Percentiles rank a stretch among this genome's conserved stretches.
Evolutionary conservation across 92 coral and sea anemone species (phyloP).

Genomic region (Umimayanthus kanabou): DNA sequence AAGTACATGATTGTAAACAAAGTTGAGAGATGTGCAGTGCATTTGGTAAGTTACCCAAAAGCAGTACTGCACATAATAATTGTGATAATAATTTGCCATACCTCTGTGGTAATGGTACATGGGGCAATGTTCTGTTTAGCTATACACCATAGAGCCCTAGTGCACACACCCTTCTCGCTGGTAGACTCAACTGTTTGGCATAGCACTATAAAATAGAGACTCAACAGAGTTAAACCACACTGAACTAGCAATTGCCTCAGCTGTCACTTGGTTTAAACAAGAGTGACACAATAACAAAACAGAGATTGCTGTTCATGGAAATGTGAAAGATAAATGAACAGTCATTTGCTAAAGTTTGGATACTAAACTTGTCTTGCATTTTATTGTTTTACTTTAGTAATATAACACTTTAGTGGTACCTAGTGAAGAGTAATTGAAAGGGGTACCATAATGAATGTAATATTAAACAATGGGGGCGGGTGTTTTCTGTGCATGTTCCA

Average conservation of each 20-base stretch:
- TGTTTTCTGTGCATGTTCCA: background rate
- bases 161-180: constrained; percentile 84
- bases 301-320: background rate
- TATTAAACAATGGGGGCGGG: no score
- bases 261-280: background rate
- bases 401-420: background rate
- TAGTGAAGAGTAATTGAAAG: no score
- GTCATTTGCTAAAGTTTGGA: no score
- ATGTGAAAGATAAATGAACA: no score
- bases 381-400: background rate
- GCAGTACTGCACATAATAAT: background rate
- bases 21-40: no score
- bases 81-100: constrained; percentile 18
- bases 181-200: constrained; percentile 47
- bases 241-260: background rate
- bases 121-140: constrained; percentile 85
- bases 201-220: constrained; percentile 35
- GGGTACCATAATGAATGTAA: no score
- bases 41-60: background rate
- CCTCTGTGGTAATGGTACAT: constrained; percentile 54
- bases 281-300: background rate
- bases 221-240: background rate
- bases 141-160: constrained; percentile 95
- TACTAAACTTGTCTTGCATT: background rate
- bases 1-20: no score